Conservation (phyloP, 1,140 invertebrate species). For the Macrosteles quadrilineatus region DNA sequence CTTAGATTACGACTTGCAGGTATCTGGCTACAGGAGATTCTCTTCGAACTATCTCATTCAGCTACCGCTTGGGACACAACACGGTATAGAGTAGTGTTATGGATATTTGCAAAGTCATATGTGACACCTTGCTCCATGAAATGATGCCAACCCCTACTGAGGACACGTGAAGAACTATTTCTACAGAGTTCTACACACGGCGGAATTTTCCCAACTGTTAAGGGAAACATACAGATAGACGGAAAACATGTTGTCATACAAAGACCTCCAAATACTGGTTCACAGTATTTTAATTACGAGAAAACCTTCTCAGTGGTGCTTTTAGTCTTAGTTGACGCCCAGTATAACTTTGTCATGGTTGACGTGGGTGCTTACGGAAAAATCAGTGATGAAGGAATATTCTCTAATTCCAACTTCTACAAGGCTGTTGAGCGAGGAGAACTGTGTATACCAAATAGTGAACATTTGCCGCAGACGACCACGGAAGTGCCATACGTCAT, state of each 20-base stretch:
- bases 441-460: not conserved
- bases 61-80: conserved; percentile 35
- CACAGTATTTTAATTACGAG: conserved; percentile 53
- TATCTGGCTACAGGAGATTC: conserved; percentile 18
- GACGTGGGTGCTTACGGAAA: not conserved
- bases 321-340: conserved; percentile 42
- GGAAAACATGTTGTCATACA: conserved; percentile 51
- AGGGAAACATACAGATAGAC: conserved; percentile 46
- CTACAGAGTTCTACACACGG: not conserved
- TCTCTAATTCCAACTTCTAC: not conserved
- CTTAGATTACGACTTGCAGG: conserved; percentile 29
- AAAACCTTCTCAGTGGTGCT: conserved; percentile 49
- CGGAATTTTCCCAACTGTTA: conserved; percentile 49
- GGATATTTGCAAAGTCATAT: conserved; percentile 36
- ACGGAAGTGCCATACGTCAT: conserved; percentile 37
- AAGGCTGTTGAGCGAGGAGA: conserved; percentile 5
- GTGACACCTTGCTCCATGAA: conserved; percentile 26
- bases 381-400: not conserved
- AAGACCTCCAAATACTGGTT: conserved; percentile 47
- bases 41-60: conserved; percentile 37
- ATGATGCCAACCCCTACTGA: conserved; percentile 33
- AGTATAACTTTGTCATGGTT: not conserved
- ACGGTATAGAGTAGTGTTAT: conserved; percentile 33
- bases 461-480: not conserved
- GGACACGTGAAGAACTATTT: conserved; percentile 19